Percentiles rank a stretch among this genome's conserved stretches.
Conservation (phyloP, 2,113 vertebrate genomes). For the Lepisosteus osseus region DNA sequence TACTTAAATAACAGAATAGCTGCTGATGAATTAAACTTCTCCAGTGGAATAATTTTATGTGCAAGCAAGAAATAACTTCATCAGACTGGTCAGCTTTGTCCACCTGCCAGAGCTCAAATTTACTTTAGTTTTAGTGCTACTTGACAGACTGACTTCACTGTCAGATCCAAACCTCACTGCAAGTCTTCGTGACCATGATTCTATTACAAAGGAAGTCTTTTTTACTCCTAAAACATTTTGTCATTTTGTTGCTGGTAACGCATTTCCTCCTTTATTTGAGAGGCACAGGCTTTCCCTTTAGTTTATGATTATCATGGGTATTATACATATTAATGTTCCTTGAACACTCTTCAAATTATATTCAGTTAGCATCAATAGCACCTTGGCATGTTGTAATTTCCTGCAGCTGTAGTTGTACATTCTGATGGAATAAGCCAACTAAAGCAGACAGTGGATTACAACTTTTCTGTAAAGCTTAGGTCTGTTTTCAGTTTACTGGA, state of each 20-base stretch:
- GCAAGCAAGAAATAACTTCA: too few species aligned
- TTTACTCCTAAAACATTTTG: not conserved
- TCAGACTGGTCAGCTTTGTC: too few species aligned
- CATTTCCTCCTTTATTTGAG: not conserved
- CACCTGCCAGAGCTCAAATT: not conserved
- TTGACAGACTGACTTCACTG: slow-evolving; percentile 26
- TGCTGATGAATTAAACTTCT: too few species aligned
- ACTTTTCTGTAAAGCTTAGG: not conserved
- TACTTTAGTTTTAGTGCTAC: not conserved
- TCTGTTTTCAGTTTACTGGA: not conserved
- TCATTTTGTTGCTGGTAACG: not conserved
- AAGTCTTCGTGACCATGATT: not conserved
- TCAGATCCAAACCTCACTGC: not conserved
- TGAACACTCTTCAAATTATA: not conserved
- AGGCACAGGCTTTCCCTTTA: not conserved
- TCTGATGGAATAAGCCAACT: not conserved
- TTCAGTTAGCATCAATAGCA: slow-evolving; percentile 4
- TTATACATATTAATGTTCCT: slow-evolving; percentile 4
- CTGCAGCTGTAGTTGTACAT: slow-evolving; percentile 7
- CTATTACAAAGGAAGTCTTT: not conserved
- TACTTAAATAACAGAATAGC: too few species aligned
- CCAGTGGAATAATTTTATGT: too few species aligned
- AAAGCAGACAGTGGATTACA: not conserved
- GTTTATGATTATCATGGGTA: slow-evolving; percentile 4
- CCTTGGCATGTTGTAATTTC: not conserved